phyloP scores from a whole-genome alignment of 2,797 vertebrate genomes.

The Bradypodion pumilum region DNA sequence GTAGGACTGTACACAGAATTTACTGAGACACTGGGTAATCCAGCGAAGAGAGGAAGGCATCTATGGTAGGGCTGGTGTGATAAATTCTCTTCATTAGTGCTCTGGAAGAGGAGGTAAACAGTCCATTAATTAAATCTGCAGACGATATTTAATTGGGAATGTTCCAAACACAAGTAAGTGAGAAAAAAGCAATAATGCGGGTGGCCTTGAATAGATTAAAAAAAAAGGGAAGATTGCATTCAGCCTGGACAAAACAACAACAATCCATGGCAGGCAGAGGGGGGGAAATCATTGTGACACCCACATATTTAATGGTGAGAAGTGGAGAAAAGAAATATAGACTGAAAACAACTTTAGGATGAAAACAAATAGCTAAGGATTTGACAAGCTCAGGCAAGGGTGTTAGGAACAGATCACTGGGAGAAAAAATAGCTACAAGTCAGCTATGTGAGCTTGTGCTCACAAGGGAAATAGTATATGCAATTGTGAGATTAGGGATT shows the following conservation, averaged over 20 bases:
- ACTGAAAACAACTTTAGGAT: neutral
- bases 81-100: constrained; percentile 59
- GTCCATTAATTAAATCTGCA: constrained; percentile 60
- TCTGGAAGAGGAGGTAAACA: constrained; percentile 52
- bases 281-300: neutral
- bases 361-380: constrained; percentile 50
- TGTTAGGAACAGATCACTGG: neutral
- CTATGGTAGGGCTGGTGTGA: constrained; percentile 44
- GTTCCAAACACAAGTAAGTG: constrained; percentile 37
- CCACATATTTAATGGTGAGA: neutral
- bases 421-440: neutral
- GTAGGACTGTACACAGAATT: constrained; percentile 19
- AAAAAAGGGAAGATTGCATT: constrained; percentile 35
- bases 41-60: constrained; percentile 43
- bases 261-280: neutral
- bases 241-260: neutral
- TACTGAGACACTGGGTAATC: constrained; percentile 30
- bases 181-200: constrained; percentile 32
- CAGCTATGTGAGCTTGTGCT: neutral
- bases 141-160: constrained; percentile 46
- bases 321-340: neutral
- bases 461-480: neutral
- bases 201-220: constrained; percentile 45
- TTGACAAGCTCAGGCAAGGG: neutral
- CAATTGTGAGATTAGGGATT: neutral